A percentile compares a stretch with the other conserved stretches of the same genome.
phyloP scores from a whole-genome alignment of 2,797 vertebrate genomes.

The Bryconaethiops microstoma region DNA sequence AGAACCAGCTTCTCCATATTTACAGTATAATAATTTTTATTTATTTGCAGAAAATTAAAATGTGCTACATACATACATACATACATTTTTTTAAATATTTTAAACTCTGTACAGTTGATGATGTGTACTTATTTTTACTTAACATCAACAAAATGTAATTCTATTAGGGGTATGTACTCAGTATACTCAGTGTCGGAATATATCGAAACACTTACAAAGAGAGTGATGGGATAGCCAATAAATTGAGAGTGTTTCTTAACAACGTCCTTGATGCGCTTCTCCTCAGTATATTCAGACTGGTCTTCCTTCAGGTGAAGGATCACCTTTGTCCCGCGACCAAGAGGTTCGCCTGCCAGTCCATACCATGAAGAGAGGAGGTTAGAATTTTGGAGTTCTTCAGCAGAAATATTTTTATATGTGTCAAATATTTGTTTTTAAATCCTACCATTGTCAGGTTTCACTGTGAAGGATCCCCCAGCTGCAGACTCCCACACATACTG shows the following conservation, averaged over 20 bases:
- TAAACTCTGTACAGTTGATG: too few relatives aligned
- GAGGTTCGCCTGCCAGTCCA: slow-evolving; percentile 78
- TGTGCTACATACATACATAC: too few relatives aligned
- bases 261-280: slow-evolving; percentile 86
- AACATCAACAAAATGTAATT: too few relatives aligned
- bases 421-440: background rate
- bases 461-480: slow-evolving; percentile 77
- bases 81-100: too few relatives aligned
- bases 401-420: slow-evolving; percentile 67
- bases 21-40: too few relatives aligned
- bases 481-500: slow-evolving; percentile 81
- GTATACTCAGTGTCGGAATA: too few relatives aligned
- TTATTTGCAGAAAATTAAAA: too few relatives aligned
- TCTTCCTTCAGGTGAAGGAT: slow-evolving; percentile 94
- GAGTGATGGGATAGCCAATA: slow-evolving; percentile 93
- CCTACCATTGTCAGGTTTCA: slow-evolving; percentile 51
- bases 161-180: too few relatives aligned
- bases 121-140: too few relatives aligned
- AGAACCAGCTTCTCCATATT: too few relatives aligned
- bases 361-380: background rate
- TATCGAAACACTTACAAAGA: slow-evolving; percentile 80
- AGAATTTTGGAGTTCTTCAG: background rate
- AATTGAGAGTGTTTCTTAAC: slow-evolving; percentile 98
- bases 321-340: slow-evolving; percentile 90
- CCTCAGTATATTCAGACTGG: slow-evolving; percentile 87